A percentile compares a stretch with the other conserved stretches of the same genome.
phyloP scores from a whole-genome alignment of 2,113 vertebrate genomes.

The Pseudopodoces humilis region DNA sequence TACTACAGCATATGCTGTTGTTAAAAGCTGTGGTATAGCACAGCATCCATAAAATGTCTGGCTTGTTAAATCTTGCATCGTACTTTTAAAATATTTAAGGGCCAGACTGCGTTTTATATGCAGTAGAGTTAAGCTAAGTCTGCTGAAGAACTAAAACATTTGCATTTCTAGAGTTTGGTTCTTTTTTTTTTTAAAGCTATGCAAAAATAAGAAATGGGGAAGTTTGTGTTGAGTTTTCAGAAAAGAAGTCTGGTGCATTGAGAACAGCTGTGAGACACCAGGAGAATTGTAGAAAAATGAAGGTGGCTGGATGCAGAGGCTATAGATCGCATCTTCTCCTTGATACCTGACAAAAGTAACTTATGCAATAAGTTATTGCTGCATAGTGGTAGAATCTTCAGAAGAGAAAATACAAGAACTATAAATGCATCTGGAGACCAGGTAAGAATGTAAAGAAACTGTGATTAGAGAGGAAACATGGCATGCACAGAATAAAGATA shows the following conservation, averaged over 20 bases:
- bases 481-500: constrained; percentile 56
- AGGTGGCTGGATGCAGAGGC: constrained; percentile 68
- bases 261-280: constrained; percentile 68
- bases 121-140: constrained; percentile 46
- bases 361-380: constrained; percentile 63
- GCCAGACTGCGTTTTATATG: not conserved
- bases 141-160: constrained; percentile 37
- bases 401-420: constrained; percentile 63
- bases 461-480: constrained; percentile 55
- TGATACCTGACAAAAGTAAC: constrained; percentile 67
- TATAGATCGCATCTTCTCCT: constrained; percentile 66
- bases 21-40: constrained; percentile 1
- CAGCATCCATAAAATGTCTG: not conserved
- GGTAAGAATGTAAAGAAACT: constrained; percentile 53
- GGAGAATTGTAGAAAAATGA: constrained; percentile 66
- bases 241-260: constrained; percentile 69
- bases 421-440: constrained; percentile 60
- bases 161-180: constrained; percentile 61
- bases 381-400: constrained; percentile 63
- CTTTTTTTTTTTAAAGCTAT: constrained; percentile 30
- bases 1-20: not conserved
- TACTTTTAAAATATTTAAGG: not conserved
- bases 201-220: constrained; percentile 70
- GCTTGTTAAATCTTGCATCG: not conserved
- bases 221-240: constrained; percentile 72